A percentile compares a stretch with the other conserved stretches of the same genome.
phyloP scores from a whole-genome alignment of 2,113 vertebrate genomes.

The Cervus canadensis region DNA sequence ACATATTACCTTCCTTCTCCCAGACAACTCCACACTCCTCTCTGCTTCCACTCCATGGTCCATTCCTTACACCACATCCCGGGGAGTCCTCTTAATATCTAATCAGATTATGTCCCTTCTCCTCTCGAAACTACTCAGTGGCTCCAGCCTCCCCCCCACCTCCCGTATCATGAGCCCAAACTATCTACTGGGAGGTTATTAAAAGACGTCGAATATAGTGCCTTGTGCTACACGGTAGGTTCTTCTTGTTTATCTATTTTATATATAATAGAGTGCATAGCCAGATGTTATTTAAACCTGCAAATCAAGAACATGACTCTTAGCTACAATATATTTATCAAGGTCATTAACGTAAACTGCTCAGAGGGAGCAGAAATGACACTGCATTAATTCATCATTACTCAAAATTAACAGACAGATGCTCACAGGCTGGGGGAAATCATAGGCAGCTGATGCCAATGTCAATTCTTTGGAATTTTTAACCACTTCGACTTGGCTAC shows the following conservation, averaged over 20 bases:
- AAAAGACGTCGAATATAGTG: not conserved
- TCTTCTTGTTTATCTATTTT: not conserved
- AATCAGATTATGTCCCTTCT: not conserved
- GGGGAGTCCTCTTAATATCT: not conserved
- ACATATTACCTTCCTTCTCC: not conserved
- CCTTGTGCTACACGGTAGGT: not conserved
- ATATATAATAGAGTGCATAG: not conserved
- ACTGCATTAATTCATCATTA: too few species aligned
- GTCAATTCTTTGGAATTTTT: not conserved
- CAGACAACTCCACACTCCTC: not conserved
- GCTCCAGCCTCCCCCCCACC: not conserved
- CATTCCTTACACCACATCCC: not conserved
- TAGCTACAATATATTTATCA: not conserved
- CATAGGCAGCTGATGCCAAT: not conserved
- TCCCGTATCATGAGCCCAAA: not conserved
- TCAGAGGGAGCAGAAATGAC: not conserved
- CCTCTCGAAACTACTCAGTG: not conserved
- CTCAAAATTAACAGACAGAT: not conserved
- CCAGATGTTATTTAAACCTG: not conserved
- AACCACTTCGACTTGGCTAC: not conserved
- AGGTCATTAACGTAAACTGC: fast-evolving
- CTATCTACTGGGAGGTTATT: not conserved
- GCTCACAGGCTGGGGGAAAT: not conserved
- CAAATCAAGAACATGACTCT: not conserved
- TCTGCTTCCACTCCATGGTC: not conserved